These are phyloP conservation scores for Pseudoips prasinana DNA, from an alignment of 2,888 invertebrate genomes.

Conservation along the genomic window DNA sequence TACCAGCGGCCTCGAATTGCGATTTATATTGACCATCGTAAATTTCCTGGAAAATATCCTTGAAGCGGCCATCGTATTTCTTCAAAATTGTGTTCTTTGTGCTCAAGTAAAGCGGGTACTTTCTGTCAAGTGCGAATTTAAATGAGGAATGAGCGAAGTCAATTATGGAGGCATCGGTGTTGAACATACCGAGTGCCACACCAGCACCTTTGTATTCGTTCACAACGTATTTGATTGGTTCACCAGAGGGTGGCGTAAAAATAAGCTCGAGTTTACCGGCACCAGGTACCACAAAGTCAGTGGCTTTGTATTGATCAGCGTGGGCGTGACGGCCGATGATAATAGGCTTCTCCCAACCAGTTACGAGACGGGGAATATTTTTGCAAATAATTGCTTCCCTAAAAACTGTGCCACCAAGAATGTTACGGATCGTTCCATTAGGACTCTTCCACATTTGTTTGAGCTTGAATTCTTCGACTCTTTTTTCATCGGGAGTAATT, in stretches of 20 bases:
- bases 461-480: constrained; percentile 94
- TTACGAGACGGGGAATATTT: constrained; percentile 97
- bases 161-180: constrained; percentile 96
- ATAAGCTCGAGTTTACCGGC: constrained; percentile 93
- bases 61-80: constrained; percentile 97
- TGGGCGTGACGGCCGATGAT: constrained; percentile 99
- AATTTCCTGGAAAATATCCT: constrained; percentile 98
- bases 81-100: constrained; percentile 99
- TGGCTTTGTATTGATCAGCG: constrained; percentile 98
- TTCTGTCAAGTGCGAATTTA: constrained; percentile 92
- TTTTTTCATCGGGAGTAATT: constrained; percentile 98
- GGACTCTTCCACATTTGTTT: constrained; percentile 96
- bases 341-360: constrained; percentile 97
- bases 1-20: constrained; percentile 90
- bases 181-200: constrained; percentile 97
- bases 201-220: constrained; percentile 94
- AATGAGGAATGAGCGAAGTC: constrained; percentile 98
- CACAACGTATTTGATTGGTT: constrained; percentile 87
- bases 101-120: constrained; percentile 95
- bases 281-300: constrained; percentile 97
- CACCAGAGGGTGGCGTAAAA: constrained; percentile 86
- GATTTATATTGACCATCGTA: constrained; percentile 94
- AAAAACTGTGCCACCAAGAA: constrained; percentile 92
- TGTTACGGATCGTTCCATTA: constrained; percentile 94
- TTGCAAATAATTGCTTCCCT: constrained; percentile 94